These are phyloP conservation scores for Polydrusus tereticollis DNA, from an alignment of 2,888 invertebrate genomes.

Conservation along the genomic window DNA sequence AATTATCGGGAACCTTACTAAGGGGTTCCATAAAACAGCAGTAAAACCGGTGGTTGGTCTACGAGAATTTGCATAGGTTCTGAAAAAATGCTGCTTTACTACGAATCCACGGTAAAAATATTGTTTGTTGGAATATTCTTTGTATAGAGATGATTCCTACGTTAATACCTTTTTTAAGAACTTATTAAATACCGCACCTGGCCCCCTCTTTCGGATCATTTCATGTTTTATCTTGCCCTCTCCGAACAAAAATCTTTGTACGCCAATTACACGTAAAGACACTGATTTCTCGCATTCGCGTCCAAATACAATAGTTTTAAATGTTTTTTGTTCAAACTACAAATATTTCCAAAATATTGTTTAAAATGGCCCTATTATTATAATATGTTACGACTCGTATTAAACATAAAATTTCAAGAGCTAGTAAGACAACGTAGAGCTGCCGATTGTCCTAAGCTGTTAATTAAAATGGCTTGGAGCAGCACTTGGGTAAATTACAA, in stretches of 20 bases:
- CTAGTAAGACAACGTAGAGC: background rate
- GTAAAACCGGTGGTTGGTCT: conserved; percentile 37
- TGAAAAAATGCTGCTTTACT: conserved; percentile 5
- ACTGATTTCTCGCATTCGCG: too few species aligned
- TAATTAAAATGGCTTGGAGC: conserved; percentile 10
- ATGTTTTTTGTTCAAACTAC: too few species aligned
- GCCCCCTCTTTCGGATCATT: too few species aligned
- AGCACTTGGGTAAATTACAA: background rate
- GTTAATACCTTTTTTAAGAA: background rate
- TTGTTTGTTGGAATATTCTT: background rate
- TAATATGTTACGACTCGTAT: too few species aligned
- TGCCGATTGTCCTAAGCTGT: conserved; percentile 11
- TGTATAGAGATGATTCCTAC: background rate
- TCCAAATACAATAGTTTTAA: too few species aligned
- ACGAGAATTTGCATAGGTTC: conserved; percentile 6
- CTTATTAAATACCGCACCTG: background rate
- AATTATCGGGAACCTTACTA: conserved; percentile 49
- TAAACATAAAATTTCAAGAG: background rate
- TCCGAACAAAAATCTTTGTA: too few species aligned
- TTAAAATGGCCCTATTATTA: too few species aligned
- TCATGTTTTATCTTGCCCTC: too few species aligned
- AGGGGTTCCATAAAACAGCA: conserved; percentile 35
- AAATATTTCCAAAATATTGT: too few species aligned
- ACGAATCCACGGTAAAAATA: background rate
- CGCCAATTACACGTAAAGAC: too few species aligned